phyloP scores from a whole-genome alignment of 1,140 invertebrate species.

The Eciton burchellii region DNA sequence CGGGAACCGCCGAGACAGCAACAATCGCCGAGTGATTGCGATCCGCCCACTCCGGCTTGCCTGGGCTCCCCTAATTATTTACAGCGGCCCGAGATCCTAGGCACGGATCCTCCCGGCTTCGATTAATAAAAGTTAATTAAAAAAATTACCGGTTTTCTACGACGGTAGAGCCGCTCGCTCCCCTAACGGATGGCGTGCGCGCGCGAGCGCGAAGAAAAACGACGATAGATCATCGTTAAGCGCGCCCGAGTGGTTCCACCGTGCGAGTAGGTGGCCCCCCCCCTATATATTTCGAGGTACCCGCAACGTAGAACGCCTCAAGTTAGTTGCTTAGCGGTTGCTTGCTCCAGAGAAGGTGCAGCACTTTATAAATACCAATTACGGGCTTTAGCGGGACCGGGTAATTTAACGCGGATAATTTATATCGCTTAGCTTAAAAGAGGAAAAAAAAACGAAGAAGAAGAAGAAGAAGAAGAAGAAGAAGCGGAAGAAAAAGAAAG shows the following conservation, averaged over 20 bases:
- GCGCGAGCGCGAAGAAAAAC: slow-evolving; percentile 25
- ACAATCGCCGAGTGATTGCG: neutral
- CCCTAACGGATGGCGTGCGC: slow-evolving; percentile 27
- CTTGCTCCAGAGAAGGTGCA: slow-evolving; percentile 46
- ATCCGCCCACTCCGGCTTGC: neutral
- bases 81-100: neutral
- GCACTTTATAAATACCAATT: slow-evolving; percentile 62
- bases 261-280: slow-evolving; percentile 27
- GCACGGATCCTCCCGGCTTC: neutral
- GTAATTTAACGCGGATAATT: slow-evolving; percentile 59
- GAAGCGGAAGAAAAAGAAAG: neutral
- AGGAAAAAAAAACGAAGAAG: neutral
- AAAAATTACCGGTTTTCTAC: slow-evolving; percentile 36
- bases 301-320: slow-evolving; percentile 47
- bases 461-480: neutral
- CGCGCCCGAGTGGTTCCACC: slow-evolving; percentile 40
- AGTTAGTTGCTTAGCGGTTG: slow-evolving; percentile 58
- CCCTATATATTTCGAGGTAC: slow-evolving; percentile 52
- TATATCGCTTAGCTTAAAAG: slow-evolving; percentile 58
- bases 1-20: neutral
- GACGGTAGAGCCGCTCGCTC: neutral
- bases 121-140: slow-evolving; percentile 52
- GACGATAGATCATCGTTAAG: slow-evolving; percentile 59
- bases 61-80: slow-evolving; percentile 6
- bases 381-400: slow-evolving; percentile 48